Conservation (phyloP, 2,797 vertebrate genomes). For the Bovichtus diacanthus region DNA sequence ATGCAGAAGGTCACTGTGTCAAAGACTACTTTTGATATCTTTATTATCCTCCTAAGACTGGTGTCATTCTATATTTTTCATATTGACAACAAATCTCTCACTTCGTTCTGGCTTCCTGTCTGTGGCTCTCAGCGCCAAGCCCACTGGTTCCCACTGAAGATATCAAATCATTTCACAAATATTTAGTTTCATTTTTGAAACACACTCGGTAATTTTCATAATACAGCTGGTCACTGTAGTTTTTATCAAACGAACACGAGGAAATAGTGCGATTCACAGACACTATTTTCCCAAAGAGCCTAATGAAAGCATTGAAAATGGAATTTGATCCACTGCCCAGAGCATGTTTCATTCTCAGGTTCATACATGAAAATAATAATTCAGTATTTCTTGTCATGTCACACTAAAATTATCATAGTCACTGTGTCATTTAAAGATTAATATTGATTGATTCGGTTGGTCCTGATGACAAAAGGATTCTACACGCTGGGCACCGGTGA, state of each 20-base stretch:
- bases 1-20: background rate
- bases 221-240: background rate
- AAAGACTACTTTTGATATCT: background rate
- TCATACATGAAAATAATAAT: constrained; percentile 3
- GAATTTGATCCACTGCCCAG: background rate
- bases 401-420: background rate
- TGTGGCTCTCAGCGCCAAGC: background rate
- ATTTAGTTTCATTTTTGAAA: background rate
- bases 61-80: background rate
- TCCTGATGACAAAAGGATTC: background rate
- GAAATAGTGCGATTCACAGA: background rate
- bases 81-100: background rate
- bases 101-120: background rate
- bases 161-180: background rate
- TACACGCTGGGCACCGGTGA: background rate
- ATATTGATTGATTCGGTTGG: background rate
- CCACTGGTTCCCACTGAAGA: background rate
- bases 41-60: background rate
- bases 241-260: background rate
- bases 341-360: background rate
- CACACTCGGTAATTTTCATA: background rate
- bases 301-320: background rate
- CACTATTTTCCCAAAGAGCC: background rate
- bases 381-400: background rate
- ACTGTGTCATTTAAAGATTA: background rate